Evolutionary conservation across 2,113 vertebrate genomes (phyloP).

Genomic region (Lucifuga dentata): DNA sequence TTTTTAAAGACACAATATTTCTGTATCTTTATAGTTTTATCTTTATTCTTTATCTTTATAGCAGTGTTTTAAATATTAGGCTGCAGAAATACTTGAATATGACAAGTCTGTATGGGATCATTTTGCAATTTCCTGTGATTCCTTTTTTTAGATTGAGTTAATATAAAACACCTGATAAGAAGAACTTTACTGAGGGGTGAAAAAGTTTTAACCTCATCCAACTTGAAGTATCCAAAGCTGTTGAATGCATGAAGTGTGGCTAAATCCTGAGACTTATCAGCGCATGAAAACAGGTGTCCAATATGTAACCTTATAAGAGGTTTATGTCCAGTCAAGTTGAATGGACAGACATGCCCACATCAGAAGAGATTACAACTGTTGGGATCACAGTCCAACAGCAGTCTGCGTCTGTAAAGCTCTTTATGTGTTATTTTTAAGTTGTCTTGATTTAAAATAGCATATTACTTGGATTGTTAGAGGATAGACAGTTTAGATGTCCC

Average conservation of each 20-base stretch:
- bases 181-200: not conserved
- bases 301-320: constrained; percentile 75
- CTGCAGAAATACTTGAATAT: too few relatives aligned
- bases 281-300: constrained; percentile 41
- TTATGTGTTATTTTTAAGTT: not conserved
- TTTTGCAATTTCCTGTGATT: too few relatives aligned
- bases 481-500: too few relatives aligned
- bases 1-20: too few relatives aligned
- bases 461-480: too few relatives aligned
- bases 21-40: too few relatives aligned
- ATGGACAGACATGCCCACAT: too few relatives aligned
- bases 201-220: not conserved
- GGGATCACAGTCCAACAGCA: constrained; percentile 13
- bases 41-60: too few relatives aligned
- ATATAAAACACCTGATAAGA: not conserved
- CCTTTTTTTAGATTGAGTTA: not conserved
- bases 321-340: constrained; percentile 77
- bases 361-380: constrained; percentile 70
- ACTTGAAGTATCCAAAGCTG: not conserved
- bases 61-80: too few relatives aligned
- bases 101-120: too few relatives aligned
- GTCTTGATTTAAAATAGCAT: not conserved
- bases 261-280: constrained; percentile 47
- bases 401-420: not conserved
- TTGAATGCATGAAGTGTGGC: constrained; percentile 32